Evolutionary conservation across 2,797 vertebrate species (phyloP), one percentile per base, ranked within the genome.

Genomic region (Tamandua tetradactyla): DNA sequence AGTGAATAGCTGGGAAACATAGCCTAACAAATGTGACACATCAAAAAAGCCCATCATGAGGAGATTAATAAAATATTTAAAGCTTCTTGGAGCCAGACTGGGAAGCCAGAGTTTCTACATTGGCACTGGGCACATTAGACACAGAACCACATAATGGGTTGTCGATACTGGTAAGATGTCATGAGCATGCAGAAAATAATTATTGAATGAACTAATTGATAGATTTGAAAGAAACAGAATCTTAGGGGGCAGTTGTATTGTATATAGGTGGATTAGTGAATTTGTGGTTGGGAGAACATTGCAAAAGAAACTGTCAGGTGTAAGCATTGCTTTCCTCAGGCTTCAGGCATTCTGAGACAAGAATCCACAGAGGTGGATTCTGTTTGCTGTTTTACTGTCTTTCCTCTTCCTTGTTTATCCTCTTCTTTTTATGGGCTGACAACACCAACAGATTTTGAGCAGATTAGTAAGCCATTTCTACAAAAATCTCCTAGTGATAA

Each of bases 331-430:
- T 68, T 59, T 88, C 35, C 49, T 35, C 15, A 32, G 78, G 14
- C 68, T 47, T 47, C 47, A 74, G 40, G 62, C 66, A 44, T 10
- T 23, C 37, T 88, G 32, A 83, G 27, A 47, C 86, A 92, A 44
- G 62, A n/a, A n/a, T n/a, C n/a, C n/a, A n/a, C n/a, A 71, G 76
- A 71, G 35, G 22, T 42, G 27, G 15, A 14, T 62, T 59, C 74
- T 94, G n/a, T n/a, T n/a, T 62, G 59, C 74, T 94, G n/a, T n/a
- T n/a, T n/a, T n/a, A n/a, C n/a, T 47, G 40, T 81, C 35, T 49
- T 49, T 80, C 40, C 59, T 25, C n/a, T 94, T 76, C 74, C 8
- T 81, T 57, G n/a, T 59, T 64, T 47, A 30, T 62, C 37, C 23
- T 72, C 55, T 71, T 25, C 13, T 23, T 71, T 78, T 71, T 40